phyloP scores from a whole-genome alignment of 1,140 invertebrate species.

The Camponotus vicinus region DNA sequence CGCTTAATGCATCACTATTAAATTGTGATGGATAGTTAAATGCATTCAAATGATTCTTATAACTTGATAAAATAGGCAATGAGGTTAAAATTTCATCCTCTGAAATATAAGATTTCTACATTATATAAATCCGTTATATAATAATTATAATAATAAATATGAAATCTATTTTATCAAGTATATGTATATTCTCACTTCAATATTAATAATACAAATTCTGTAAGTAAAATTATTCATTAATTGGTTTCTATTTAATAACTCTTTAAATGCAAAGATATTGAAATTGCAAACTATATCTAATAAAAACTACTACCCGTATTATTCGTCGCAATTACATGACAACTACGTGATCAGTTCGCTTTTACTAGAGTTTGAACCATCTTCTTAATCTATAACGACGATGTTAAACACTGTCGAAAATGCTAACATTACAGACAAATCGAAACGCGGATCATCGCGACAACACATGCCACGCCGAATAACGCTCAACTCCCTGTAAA shows the following conservation, averaged over 20 bases:
- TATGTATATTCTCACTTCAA: background rate
- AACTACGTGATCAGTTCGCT: background rate
- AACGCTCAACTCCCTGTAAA: slow-evolving; percentile 53
- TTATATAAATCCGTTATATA: background rate
- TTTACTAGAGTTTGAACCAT: background rate
- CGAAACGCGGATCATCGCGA: slow-evolving; percentile 43
- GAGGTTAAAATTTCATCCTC: slow-evolving; percentile 40
- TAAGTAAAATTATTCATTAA: slow-evolving; percentile 8
- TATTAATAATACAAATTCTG: background rate
- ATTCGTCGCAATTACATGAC: background rate
- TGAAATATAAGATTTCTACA: slow-evolving; percentile 5
- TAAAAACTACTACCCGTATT: background rate
- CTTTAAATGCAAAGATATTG: background rate
- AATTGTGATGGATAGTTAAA: slow-evolving; percentile 57
- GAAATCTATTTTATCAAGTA: background rate
- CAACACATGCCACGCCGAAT: slow-evolving; percentile 40
- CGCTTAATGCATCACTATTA: slow-evolving; percentile 55
- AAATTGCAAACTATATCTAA: background rate
- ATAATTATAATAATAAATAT: background rate
- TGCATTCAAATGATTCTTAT: slow-evolving; percentile 58
- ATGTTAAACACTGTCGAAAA: slow-evolving; percentile 8
- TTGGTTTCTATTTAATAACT: background rate
- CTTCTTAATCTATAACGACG: background rate
- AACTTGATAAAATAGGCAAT: slow-evolving; percentile 10
- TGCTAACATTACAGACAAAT: slow-evolving; percentile 24